Conservation (phyloP, 1,140 invertebrate species). For the Archivesica marissinica region DNA sequence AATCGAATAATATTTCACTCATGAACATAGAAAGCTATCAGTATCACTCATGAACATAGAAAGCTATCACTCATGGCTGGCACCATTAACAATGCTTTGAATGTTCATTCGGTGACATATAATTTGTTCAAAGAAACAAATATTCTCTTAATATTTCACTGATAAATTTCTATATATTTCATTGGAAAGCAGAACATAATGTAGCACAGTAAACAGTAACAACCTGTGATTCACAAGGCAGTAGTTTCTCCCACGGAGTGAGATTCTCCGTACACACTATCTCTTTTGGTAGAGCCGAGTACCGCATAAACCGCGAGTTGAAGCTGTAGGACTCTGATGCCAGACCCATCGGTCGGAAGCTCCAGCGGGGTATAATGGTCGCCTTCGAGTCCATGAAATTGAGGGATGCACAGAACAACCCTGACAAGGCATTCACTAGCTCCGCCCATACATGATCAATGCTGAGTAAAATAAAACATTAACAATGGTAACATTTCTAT, state of each 20-base stretch:
- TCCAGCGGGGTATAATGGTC: slow-evolving; percentile 92
- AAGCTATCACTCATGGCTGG: too few relatives aligned
- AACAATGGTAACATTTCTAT: too few relatives aligned
- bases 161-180: too few relatives aligned
- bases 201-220: too few relatives aligned
- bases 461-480: slow-evolving; percentile 71
- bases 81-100: too few relatives aligned
- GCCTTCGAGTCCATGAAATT: slow-evolving; percentile 97
- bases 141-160: too few relatives aligned
- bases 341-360: slow-evolving; percentile 91
- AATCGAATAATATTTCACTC: too few relatives aligned
- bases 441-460: slow-evolving; percentile 94
- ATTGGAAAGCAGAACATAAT: too few relatives aligned
- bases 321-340: slow-evolving; percentile 82
- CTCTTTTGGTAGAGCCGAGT: slow-evolving; percentile 95
- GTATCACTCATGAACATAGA: too few relatives aligned
- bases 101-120: too few relatives aligned
- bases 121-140: too few relatives aligned
- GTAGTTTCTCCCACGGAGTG: slow-evolving; percentile 98
- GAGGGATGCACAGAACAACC: slow-evolving; percentile 97
- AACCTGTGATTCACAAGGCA: slow-evolving; percentile 90
- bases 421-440: slow-evolving; percentile 94
- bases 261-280: slow-evolving; percentile 99
- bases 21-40: too few relatives aligned
- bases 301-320: slow-evolving; percentile 86